These are phyloP conservation scores for Phyllotis vaccarum DNA, from an alignment of 2,797 vertebrate species.

Conservation along the genomic window DNA sequence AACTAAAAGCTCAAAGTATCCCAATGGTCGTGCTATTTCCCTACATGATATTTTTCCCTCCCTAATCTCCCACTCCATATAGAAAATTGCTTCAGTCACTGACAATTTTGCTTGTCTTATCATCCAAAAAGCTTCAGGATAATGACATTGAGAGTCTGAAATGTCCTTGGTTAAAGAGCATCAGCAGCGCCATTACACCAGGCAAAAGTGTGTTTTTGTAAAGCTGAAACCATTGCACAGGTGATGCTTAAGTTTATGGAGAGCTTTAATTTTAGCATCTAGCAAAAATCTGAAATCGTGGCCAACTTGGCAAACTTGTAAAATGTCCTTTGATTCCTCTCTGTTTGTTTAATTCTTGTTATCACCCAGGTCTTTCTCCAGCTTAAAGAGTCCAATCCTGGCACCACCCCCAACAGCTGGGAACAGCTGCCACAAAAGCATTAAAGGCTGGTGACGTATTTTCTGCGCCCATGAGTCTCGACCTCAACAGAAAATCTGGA, in stretches of 20 bases:
- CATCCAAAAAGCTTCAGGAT: not conserved
- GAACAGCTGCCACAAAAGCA: not conserved
- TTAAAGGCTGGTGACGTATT: not conserved
- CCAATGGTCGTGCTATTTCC: not conserved
- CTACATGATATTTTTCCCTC: not conserved
- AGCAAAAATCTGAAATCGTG: not conserved
- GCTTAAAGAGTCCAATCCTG: not conserved
- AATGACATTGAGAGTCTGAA: not conserved
- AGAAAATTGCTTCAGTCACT: not conserved
- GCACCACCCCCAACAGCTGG: accelerated
- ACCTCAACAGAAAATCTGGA: not conserved
- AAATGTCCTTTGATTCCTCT: not conserved
- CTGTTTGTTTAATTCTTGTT: not conserved
- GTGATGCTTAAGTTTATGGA: not conserved
- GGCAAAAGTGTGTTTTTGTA: not conserved
- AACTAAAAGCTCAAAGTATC: not conserved
- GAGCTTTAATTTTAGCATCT: not conserved
- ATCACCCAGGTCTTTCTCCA: not conserved
- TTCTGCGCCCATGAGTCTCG: not conserved
- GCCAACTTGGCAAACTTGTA: not conserved
- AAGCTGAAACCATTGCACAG: not conserved
- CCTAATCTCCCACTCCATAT: not conserved
- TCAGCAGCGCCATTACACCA: not conserved
- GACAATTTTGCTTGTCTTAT: not conserved
- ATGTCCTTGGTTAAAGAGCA: not conserved